Conservation (phyloP, 2,888 invertebrate genomes). For the Girardia tigrina region DNA sequence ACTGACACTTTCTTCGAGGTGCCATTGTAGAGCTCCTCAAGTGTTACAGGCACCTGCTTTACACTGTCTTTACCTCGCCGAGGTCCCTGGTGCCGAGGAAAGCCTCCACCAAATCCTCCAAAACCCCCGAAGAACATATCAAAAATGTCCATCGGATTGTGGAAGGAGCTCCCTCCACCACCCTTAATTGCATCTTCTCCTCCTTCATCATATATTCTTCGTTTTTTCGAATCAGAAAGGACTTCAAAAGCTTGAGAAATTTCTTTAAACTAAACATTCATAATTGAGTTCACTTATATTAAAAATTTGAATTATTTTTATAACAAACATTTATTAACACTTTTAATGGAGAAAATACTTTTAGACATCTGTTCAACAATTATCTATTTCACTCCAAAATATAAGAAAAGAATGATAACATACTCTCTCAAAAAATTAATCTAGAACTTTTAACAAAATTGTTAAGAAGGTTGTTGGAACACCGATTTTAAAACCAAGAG, state of each 20-base stretch:
- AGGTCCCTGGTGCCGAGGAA: constrained; percentile 40
- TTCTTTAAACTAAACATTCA: constrained; percentile 37
- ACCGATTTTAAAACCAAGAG: no score
- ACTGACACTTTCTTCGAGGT: constrained; percentile 76
- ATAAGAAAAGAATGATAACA: no score
- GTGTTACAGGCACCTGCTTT: constrained; percentile 67
- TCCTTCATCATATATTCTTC: constrained; percentile 35
- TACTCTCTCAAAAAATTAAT: no score
- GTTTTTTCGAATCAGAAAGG: constrained; percentile 36
- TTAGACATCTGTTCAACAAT: no score
- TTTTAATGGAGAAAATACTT: no score
- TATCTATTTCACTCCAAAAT: no score
- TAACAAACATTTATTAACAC: no score
- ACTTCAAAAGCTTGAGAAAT: constrained; percentile 37
- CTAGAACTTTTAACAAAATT: no score
- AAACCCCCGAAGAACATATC: constrained; percentile 84
- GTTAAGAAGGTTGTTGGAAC: no score
- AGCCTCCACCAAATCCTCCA: constrained; percentile 38
- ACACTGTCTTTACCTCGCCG: constrained; percentile 71
- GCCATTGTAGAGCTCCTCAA: constrained; percentile 88
- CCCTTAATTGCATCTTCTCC: constrained; percentile 60
- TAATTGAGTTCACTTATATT: no score
- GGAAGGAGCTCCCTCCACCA: constrained; percentile 60
- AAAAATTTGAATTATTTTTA: no score
- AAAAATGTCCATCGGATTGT: constrained; percentile 92